Evolutionary conservation across 2,113 vertebrate genomes (phyloP).

Genomic region (Amazona vittata): DNA sequence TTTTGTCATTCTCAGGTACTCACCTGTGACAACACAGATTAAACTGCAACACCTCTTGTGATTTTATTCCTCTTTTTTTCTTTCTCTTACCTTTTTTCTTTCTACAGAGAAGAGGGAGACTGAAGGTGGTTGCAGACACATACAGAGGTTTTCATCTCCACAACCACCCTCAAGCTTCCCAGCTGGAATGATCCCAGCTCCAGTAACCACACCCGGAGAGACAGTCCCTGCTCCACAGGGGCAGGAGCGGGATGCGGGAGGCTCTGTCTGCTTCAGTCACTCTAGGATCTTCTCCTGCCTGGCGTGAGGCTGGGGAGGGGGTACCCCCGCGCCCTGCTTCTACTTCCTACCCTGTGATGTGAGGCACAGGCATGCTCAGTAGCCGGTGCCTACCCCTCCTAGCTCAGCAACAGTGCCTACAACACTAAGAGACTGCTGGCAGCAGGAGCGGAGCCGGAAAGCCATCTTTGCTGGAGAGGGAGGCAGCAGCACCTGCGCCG

Average conservation of each 20-base stretch:
- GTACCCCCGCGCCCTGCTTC: background rate
- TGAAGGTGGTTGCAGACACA: accelerated
- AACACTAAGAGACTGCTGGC: background rate
- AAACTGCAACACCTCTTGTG: background rate
- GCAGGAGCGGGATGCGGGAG: background rate
- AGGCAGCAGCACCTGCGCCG: background rate
- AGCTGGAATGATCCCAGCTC: accelerated
- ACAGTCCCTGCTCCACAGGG: accelerated
- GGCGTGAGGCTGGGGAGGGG: background rate
- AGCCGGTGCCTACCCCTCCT: conserved; percentile 53
- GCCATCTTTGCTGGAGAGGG: conserved; percentile 61
- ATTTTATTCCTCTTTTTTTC: no score
- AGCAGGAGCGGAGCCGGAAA: conserved; percentile 35
- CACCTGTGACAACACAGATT: background rate
- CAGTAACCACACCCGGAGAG: background rate
- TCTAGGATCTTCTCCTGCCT: background rate
- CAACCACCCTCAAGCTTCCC: accelerated
- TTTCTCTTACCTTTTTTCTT: accelerated
- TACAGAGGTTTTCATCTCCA: accelerated
- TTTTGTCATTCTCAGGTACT: background rate
- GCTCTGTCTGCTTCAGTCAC: background rate
- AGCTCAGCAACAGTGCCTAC: conserved; percentile 27
- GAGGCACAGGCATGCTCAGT: conserved; percentile 70
- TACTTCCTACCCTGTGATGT: background rate
- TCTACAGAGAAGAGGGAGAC: background rate